These are phyloP conservation scores for Aphelinus atriplicis DNA, from an alignment of 1,140 invertebrate genomes.

Conservation along the genomic window DNA sequence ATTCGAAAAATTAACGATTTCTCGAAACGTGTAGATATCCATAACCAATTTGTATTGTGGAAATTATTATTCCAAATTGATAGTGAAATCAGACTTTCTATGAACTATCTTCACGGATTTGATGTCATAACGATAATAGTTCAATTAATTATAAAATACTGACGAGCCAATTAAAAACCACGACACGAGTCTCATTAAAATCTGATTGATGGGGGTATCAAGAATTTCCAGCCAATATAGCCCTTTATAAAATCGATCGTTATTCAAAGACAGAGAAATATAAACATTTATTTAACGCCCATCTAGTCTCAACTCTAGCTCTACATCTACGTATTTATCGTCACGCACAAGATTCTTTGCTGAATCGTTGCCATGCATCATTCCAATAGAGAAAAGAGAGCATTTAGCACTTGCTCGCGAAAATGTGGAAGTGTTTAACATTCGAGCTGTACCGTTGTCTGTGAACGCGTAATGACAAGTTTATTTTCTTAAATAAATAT, in stretches of 20 bases:
- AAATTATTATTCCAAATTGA: too few relatives aligned
- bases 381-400: slow-evolving; percentile 16
- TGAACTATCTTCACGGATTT: too few relatives aligned
- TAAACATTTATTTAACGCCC: slow-evolving; percentile 29
- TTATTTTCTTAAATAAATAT: slow-evolving; percentile 31
- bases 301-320: slow-evolving; percentile 41
- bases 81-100: too few relatives aligned
- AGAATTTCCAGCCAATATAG: slow-evolving; percentile 17
- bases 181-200: too few relatives aligned
- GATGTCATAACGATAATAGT: too few relatives aligned
- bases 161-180: too few relatives aligned
- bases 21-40: too few relatives aligned
- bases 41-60: too few relatives aligned
- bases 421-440: slow-evolving; percentile 27
- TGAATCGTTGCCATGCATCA: slow-evolving; percentile 36
- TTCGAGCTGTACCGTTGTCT: slow-evolving; percentile 3
- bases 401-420: slow-evolving; percentile 5
- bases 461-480: slow-evolving; percentile 6
- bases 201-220: neutral
- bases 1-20: too few relatives aligned
- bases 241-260: slow-evolving; percentile 8
- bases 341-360: slow-evolving; percentile 35
- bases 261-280: slow-evolving; percentile 25
- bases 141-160: too few relatives aligned
- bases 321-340: slow-evolving; percentile 25